phyloP scores from a whole-genome alignment of 1,140 invertebrate species.

The Hydropsyche tenuis region DNA sequence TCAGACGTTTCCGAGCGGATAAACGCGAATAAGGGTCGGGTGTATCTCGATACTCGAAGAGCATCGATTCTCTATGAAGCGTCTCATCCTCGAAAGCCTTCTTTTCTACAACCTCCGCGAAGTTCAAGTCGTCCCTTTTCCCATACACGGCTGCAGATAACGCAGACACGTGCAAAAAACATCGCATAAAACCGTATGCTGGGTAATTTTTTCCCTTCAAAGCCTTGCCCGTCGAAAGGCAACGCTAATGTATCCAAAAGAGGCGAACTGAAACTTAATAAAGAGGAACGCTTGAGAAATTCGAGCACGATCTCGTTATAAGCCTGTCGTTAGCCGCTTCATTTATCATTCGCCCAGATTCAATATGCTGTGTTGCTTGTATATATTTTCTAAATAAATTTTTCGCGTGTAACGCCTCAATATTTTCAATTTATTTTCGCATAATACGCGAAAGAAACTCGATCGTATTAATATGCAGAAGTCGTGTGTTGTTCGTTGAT shows the following conservation, averaged over 20 bases:
- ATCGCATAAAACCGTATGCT: too few species aligned
- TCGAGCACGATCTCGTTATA: constrained; percentile 27
- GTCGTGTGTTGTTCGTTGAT: too few species aligned
- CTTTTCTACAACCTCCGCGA: too few species aligned
- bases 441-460: too few species aligned
- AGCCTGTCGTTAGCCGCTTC: constrained; percentile 25
- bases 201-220: background rate
- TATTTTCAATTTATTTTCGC: too few species aligned
- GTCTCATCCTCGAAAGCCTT: background rate
- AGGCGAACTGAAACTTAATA: constrained; percentile 25
- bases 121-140: too few species aligned
- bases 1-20: too few species aligned
- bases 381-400: too few species aligned
- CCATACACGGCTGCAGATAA: background rate
- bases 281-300: constrained; percentile 17
- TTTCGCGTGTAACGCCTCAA: too few species aligned
- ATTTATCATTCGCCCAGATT: constrained; percentile 26
- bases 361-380: background rate
- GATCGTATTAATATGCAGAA: too few species aligned
- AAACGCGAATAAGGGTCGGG: too few species aligned
- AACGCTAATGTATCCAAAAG: constrained; percentile 22
- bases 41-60: too few species aligned
- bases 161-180: background rate
- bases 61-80: background rate
- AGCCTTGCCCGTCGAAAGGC: background rate